Evolutionary conservation across 2,888 invertebrate genomes (phyloP), one percentile per base, ranked within the genome.

Genomic region (Apodemia hepburni): DNA sequence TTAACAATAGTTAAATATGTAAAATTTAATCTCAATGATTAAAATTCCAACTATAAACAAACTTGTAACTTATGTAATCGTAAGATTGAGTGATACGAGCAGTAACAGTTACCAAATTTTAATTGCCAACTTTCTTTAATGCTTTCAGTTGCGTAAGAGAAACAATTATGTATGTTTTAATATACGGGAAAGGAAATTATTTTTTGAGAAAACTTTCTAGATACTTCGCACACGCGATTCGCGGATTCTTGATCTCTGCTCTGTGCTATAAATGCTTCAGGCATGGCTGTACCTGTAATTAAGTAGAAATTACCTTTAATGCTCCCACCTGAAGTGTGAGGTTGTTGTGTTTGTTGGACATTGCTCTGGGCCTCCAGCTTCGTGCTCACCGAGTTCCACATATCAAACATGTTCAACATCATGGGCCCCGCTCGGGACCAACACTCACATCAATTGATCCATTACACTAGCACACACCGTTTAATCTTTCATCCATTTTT

Each of bases 301-400:
- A 82, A 78, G 74, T 76, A 75, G 80, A 81, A 85, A 84, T 92
- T 95, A 95, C 95, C 95, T 96, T 96, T 96, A 89, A 96, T 95
- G 83, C 95, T 95, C 91, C 95, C 95, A 87, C 95, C 95, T 82
- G 95, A 95, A 64, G 95, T 95, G 87, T 95, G 95, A 67, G 95
- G 95, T 80, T 95, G 95, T 81, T 95, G 95, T 72, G 86, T 92
- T 73, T 92, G 92, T 78, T 94, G 94, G 68, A 93, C 88, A 79
- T 93, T 93, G 77, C 92, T 93, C 82, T 94, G 93, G 71, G 92
- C 87, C 84, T 95, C 95, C 93, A 95, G 83, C 91, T 95, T 95
- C 73, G 94, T 94, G 89, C 93, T 94, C 80, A 95, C 95, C 82
- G 94, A 94, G 92, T 94, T 95, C 95, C 95, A 96, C 95, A 96